Evolutionary conservation across 2,888 invertebrate genomes (phyloP), one percentile per base, ranked within the genome.

Genomic region (Noctua janthe): DNA sequence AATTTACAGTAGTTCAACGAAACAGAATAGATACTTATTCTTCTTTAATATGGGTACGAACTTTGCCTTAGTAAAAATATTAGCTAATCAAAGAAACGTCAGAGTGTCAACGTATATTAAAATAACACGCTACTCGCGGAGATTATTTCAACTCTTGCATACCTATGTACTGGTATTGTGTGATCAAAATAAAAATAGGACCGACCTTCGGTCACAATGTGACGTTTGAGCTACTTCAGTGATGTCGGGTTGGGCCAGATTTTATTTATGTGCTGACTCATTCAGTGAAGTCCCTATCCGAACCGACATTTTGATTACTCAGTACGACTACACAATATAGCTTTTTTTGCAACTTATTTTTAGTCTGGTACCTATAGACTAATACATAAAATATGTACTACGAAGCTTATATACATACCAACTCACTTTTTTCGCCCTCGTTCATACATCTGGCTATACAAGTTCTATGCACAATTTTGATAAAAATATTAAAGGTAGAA

Each of bases 221-320:
- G 64, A 82, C 74, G 64, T 80, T 66, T 49, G n/a, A 66, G 82
- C 11, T 39, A 59, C 56, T 80, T 29, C 29, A n/a, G 51, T 71
- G 54, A 82, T 29, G 23, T 66, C 29, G 10, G 82, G 23, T 82
- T 83, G 49, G 39, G 29, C 39, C 20, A 23, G 74, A 64, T 82
- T 82, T 73, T 66, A 80, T 80, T 64, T 49, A 47, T 54, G n/a
- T 64, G 54, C 82, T 64, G 51, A 71, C 62, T 64, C 73, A 71
- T 71, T 54, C 35, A 54, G 20, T 47, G 10, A 29, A 47, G 47
- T 47, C 6, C 13, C 69, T 29, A 23, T 69, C 10, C 10, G 23
- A 51, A 20, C 59, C 20, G 39, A 43, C 20, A 56, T 39, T 71
- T 81, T 51, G 15, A 43, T 69, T 51, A 69, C 23, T 56, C 11